phyloP scores from a whole-genome alignment of 2,113 vertebrate species.

The Zosterops pallidus region DNA sequence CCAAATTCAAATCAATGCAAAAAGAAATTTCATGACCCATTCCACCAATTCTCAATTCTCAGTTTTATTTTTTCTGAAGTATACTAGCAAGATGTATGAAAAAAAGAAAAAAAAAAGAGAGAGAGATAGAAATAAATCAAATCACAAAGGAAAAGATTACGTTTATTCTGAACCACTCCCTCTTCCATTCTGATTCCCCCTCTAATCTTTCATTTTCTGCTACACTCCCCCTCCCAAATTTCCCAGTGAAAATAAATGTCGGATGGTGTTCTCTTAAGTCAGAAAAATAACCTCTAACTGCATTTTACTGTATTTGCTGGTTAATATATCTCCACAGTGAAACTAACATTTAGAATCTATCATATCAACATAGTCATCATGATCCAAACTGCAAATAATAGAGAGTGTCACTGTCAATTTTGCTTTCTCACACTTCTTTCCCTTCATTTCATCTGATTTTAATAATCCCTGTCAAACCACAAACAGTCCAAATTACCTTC shows the following conservation, averaged over 20 bases:
- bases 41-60: slow-evolving; percentile 15
- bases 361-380: slow-evolving; percentile 88
- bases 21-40: background rate
- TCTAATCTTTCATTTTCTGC: background rate
- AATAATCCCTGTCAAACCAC: slow-evolving; percentile 99
- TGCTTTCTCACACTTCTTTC: slow-evolving; percentile 85
- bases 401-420: slow-evolving; percentile 98
- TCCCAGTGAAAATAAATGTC: slow-evolving; percentile 42
- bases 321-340: slow-evolving; percentile 83
- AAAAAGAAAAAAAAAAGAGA: background rate
- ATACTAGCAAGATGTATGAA: background rate
- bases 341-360: slow-evolving; percentile 74
- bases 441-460: slow-evolving; percentile 94
- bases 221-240: background rate
- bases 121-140: background rate
- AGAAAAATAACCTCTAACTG: slow-evolving; percentile 56
- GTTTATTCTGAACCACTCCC: slow-evolving; percentile 10
- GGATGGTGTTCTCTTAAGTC: slow-evolving; percentile 45
- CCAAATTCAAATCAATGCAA: background rate
- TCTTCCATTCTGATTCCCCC: background rate
- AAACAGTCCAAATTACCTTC: slow-evolving; percentile 91
- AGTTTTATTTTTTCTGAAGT: slow-evolving; percentile 15
- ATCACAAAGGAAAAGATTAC: slow-evolving; percentile 32
- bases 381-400: slow-evolving; percentile 95
- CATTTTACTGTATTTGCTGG: slow-evolving; percentile 72